Evolutionary conservation across 2,797 vertebrate species (phyloP), one percentile per base, ranked within the genome.

Genomic region (Protosalanx chinensis): DNA sequence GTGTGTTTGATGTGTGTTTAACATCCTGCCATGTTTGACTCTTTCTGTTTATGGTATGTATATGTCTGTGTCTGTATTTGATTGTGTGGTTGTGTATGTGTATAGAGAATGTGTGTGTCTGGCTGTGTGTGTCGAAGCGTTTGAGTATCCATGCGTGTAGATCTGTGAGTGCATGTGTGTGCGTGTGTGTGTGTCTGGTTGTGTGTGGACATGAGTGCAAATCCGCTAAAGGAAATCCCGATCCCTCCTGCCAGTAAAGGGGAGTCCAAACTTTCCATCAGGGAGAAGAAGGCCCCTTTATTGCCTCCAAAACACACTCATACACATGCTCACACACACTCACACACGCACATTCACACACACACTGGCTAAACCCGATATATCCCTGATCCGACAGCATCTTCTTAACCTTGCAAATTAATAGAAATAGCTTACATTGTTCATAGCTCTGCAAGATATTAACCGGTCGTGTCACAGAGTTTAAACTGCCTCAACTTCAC

Each of bases 371-470:
- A n/a, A 56, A 56, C 18, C 15, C 51, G 18, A 16, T 56, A 56
- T n/a, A 10, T 5, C 51, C 41, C 12, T 35, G 41, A 46, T 56
- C 72, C 65, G 59, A 53, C 64, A 49, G 56, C 65, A 61, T 23
- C 33, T 64, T 59, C 72, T 46, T 74, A 64, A 70, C 73, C 41
- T 66, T 49, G 37, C 71, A 78, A 53, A 29, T 70, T 37, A 64
- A 67, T 75, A 60, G 64, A 81, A 80, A 81, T 80, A 75, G 64
- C 64, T 74, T 75, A 76, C 82, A 79, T 76, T 82, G 80, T 78
- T 75, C 30, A 18, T 16, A 63, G 72, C 69, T 29, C 68, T 59
- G 64, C 71, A 64, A 53, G 62, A 74, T 75, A 68, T 64, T 67
- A 70, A 67, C 65, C 75, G 66, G 61, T 71, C 46, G 61, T 53